These are phyloP conservation scores for Phymastichus coffea DNA, from an alignment of 1,140 invertebrate species.

Conservation along the genomic window DNA sequence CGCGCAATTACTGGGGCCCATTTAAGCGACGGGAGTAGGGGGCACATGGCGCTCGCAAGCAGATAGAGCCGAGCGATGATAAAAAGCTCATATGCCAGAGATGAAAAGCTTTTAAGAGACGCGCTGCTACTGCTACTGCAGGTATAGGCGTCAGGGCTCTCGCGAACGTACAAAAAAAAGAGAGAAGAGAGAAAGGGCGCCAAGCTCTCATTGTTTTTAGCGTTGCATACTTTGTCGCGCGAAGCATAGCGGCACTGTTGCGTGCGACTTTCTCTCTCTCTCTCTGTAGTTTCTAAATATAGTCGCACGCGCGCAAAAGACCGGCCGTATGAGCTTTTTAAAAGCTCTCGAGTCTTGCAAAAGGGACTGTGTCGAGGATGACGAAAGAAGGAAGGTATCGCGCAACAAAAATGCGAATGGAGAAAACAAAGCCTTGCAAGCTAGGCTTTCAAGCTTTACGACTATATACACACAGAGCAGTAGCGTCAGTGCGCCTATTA, in stretches of 20 bases:
- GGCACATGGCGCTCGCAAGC: background rate
- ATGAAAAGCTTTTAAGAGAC: constrained; percentile 53
- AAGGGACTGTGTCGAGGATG: too few relatives aligned
- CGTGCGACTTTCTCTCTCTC: too few relatives aligned
- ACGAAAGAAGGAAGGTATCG: too few relatives aligned
- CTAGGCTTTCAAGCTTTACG: background rate
- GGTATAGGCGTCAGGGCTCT: too few relatives aligned
- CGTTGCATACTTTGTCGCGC: constrained; percentile 29
- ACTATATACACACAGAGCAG: too few relatives aligned
- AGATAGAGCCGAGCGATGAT: constrained; percentile 40
- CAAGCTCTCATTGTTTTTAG: constrained; percentile 43
- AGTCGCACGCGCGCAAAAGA: constrained; percentile 21
- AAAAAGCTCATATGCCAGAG: constrained; percentile 54
- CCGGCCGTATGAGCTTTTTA: constrained; percentile 18
- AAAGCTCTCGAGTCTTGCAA: constrained; percentile 12
- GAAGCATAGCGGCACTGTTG: background rate
- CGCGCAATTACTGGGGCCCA: constrained; percentile 56
- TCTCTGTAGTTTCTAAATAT: constrained; percentile 16
- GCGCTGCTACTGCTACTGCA: too few relatives aligned
- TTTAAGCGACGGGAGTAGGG: constrained; percentile 46
- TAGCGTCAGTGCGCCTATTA: background rate
- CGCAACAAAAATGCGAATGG: constrained; percentile 11
- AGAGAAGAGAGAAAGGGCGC: constrained; percentile 34
- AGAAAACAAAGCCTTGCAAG: background rate
- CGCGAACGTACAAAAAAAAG: constrained; percentile 36